phyloP scores from a whole-genome alignment of 1,140 invertebrate genomes.

The Arctopsyche grandis region DNA sequence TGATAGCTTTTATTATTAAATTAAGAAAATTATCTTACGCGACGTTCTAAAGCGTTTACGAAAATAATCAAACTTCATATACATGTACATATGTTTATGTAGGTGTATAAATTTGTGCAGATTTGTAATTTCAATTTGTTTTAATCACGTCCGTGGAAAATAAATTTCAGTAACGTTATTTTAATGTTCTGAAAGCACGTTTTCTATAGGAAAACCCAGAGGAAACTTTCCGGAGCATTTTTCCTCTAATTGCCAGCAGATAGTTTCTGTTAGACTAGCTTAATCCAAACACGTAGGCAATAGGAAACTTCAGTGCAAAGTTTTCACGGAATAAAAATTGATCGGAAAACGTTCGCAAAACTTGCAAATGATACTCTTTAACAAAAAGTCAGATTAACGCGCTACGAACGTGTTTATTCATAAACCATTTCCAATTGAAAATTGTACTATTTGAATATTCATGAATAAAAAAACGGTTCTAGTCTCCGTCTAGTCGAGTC shows the following conservation, averaged over 20 bases:
- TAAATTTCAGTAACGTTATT: constrained; percentile 17
- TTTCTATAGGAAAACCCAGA: constrained; percentile 4
- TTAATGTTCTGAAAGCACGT: constrained; percentile 34
- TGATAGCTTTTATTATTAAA: constrained; percentile 40
- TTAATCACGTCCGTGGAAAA: neutral
- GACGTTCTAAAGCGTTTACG: constrained; percentile 1
- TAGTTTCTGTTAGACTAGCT: constrained; percentile 42
- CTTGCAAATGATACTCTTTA: constrained; percentile 39
- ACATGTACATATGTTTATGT: neutral
- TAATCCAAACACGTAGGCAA: constrained; percentile 49
- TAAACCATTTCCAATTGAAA: neutral
- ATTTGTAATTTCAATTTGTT: neutral
- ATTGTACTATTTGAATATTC: constrained; percentile 5
- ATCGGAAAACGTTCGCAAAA: constrained; percentile 34
- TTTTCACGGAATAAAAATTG: constrained; percentile 39
- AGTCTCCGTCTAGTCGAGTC: no score
- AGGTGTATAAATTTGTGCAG: neutral
- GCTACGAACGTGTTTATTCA: neutral
- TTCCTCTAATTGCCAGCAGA: constrained; percentile 43
- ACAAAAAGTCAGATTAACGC: neutral
- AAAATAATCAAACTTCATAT: constrained; percentile 30
- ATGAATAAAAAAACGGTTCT: no score
- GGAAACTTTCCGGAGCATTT: constrained; percentile 33
- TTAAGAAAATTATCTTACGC: constrained; percentile 35
- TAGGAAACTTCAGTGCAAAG: constrained; percentile 44